Conservation (phyloP, 2,113 vertebrate genomes). For the Glaucidium brasilianum region DNA sequence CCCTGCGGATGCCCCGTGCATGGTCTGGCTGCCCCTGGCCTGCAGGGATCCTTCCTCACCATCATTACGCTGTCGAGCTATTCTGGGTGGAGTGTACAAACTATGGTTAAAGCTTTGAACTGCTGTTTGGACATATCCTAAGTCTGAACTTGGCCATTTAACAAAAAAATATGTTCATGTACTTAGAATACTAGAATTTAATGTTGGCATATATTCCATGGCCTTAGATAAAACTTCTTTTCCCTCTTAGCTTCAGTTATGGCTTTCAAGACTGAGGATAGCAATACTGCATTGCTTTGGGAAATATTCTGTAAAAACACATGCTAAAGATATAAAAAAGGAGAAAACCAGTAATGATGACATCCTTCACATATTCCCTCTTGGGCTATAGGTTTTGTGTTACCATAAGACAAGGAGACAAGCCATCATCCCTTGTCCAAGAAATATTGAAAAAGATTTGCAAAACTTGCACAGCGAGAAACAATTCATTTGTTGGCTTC, state of each 20-base stretch:
- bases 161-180: neutral
- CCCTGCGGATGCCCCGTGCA: fast-evolving
- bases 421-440: neutral
- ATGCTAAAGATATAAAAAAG: neutral
- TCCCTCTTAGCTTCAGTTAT: neutral
- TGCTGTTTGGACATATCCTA: neutral
- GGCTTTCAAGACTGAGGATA: neutral
- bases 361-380: neutral
- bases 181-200: neutral
- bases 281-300: neutral
- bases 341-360: neutral
- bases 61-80: fast-evolving
- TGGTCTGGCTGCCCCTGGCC: too few relatives aligned
- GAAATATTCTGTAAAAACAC: neutral
- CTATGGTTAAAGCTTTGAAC: neutral
- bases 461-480: neutral
- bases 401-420: neutral
- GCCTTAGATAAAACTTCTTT: neutral
- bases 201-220: neutral
- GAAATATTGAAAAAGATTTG: neutral
- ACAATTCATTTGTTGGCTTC: fast-evolving
- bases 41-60: neutral
- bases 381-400: neutral
- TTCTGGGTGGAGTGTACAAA: neutral
- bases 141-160: neutral